Conservation (phyloP, 2,113 vertebrate species). For the Channa argus region DNA sequence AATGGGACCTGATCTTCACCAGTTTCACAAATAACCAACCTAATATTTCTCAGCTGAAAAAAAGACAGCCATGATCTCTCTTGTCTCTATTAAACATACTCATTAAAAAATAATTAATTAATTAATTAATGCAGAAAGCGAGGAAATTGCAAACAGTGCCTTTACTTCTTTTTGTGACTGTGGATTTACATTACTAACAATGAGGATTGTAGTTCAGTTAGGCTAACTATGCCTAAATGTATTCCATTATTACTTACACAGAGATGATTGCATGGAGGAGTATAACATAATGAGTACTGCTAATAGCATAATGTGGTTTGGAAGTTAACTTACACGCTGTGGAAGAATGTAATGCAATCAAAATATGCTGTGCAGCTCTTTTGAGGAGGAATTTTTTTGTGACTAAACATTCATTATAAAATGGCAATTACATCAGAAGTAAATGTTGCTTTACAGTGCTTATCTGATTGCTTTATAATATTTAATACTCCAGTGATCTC, state of each 20-base stretch:
- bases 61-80: no score
- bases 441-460: slow-evolving; percentile 58
- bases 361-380: slow-evolving; percentile 38
- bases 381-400: slow-evolving; percentile 28
- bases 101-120: no score
- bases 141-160: no score
- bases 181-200: slow-evolving; percentile 6
- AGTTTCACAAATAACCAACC: no score
- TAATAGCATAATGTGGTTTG: slow-evolving; percentile 60
- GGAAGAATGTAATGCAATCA: slow-evolving; percentile 57
- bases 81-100: no score
- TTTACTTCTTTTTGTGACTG: no score
- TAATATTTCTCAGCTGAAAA: no score
- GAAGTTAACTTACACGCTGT: slow-evolving; percentile 47
- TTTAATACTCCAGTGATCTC: slow-evolving; percentile 39
- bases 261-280: slow-evolving; percentile 36
- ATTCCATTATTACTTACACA: slow-evolving; percentile 40
- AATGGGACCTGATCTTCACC: no score
- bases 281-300: slow-evolving; percentile 55
- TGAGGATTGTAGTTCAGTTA: slow-evolving; percentile 37
- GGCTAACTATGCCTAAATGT: slow-evolving; percentile 41
- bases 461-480: slow-evolving; percentile 56
- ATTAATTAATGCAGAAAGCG: no score
- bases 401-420: slow-evolving; percentile 53
- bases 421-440: slow-evolving; percentile 51